Base-by-base conservation (phyloP, 2,797 vertebrate species). In the Limosa lapponica region DNA sequence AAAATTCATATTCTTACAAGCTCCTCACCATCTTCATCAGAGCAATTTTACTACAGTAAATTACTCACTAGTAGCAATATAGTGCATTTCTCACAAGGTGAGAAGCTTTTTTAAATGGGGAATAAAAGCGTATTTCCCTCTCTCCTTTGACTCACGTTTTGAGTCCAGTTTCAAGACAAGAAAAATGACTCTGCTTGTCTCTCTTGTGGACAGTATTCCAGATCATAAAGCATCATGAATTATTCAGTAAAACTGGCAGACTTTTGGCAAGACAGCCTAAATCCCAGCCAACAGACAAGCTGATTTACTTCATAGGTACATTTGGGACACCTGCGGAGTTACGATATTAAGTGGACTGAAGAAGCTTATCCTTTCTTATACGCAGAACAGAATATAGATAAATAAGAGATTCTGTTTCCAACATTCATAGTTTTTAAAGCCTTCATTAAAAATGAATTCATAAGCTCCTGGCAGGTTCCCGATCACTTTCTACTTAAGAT, bases 181-280 rank as follows among this genome's bases (percentile, higher is more conserved):
- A 89, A 96, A 97, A 94, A 90, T 89, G 18, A 84, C 43, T 78
- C 84, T 89, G 54, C 58, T 89, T 87, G 81, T 90, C 54, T 87
- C 46, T 87, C 82, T 72, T 70, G 59, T 93, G 70, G 94, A 95
- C 75, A 49, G 37, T 66, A 93, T 44, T 91, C 49, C 46, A 64
- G 66, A 85, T 82, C 82, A 90, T 82, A 94, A 95, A 96, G 27
- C 37, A 78, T 82, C 65, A 82, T 91, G 77, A 92, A 95, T 97
- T 93, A 95, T 84, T 94, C 91, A 94, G 67, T 66, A 75, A 79
- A 96, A 92, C 54, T 92, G 75, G 37, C 84, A 94, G 71, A 57
- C n/a, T 92, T 93, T 77, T 94, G 90, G 90, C 88, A 93, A 87
- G 74, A 51, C 24, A 69, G 27, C 39, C 62, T 89, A 91, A 71